These are phyloP conservation scores for Cossypha dichroa DNA, from an alignment of 2,797 vertebrate genomes.

Conservation along the genomic window DNA sequence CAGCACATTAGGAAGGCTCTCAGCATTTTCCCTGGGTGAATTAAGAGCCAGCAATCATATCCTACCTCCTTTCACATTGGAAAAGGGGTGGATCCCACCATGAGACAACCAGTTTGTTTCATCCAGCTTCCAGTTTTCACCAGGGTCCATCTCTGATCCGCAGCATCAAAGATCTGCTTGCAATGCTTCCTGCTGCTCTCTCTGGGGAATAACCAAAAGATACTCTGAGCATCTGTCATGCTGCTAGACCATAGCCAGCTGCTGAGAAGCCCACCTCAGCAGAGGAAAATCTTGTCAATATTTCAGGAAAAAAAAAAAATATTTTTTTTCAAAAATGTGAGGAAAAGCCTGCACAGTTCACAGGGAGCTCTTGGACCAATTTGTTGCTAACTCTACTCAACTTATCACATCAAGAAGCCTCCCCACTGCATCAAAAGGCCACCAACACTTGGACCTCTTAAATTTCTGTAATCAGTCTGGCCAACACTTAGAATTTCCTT, in stretches of 20 bases:
- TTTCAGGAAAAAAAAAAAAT: not conserved
- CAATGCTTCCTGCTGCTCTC: not conserved
- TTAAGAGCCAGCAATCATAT: not conserved
- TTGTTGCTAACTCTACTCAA: not conserved
- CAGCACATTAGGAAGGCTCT: not conserved
- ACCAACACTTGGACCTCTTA: not conserved
- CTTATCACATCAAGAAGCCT: not conserved
- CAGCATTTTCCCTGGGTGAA: not conserved
- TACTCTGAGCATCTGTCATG: not conserved
- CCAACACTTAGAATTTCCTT: not conserved
- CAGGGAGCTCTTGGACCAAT: not conserved
- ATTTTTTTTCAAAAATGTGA: not conserved
- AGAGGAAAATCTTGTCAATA: not conserved
- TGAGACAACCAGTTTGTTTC: constrained; percentile 76
- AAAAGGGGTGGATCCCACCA: constrained; percentile 70
- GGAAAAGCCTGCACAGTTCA: not conserved
- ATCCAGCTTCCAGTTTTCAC: constrained; percentile 78
- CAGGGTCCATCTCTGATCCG: constrained; percentile 73
- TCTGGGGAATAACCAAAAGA: constrained; percentile 61
- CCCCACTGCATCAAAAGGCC: not conserved
- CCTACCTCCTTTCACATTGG: constrained; percentile 74
- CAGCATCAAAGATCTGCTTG: constrained; percentile 34
- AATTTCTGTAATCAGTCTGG: not conserved
- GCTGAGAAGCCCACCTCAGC: not conserved
- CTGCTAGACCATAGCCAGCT: not conserved